phyloP scores from a whole-genome alignment of 2,113 vertebrate species.

The Gavia stellata region DNA sequence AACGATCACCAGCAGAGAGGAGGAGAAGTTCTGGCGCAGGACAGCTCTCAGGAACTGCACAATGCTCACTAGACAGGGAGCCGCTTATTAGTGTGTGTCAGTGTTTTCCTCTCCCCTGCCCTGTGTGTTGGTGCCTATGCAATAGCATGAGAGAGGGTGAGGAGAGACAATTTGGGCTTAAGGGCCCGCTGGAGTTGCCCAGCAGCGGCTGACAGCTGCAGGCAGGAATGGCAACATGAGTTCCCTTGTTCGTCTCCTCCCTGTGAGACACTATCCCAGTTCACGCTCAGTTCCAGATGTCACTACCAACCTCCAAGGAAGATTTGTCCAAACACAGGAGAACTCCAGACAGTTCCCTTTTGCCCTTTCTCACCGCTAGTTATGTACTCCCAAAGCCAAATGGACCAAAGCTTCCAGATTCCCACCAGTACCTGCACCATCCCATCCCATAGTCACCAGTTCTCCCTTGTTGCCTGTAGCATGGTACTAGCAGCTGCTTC shows the following conservation, averaged over 20 bases:
- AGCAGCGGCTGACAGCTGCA: neutral
- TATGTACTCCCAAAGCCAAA: neutral
- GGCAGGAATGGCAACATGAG: neutral
- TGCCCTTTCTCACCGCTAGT: neutral
- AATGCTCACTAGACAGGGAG: constrained; percentile 76
- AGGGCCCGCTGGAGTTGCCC: neutral
- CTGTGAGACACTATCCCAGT: neutral
- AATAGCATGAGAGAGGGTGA: neutral
- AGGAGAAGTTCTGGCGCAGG: constrained; percentile 79
- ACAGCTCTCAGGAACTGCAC: constrained; percentile 81
- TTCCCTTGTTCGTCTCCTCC: neutral
- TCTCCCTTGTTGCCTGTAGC: neutral
- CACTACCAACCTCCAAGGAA: neutral
- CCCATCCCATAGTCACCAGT: neutral
- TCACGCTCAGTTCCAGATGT: neutral
- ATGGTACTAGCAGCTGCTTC: neutral
- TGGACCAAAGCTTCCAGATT: neutral
- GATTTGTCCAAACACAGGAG: neutral
- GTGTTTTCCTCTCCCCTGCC: neutral
- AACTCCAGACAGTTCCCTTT: neutral
- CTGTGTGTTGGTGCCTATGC: neutral
- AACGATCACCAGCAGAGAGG: constrained; percentile 73
- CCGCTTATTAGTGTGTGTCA: neutral
- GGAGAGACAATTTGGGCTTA: neutral
- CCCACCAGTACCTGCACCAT: neutral